A percentile compares a stretch with the other conserved stretches of the same genome.
These are phyloP conservation scores for Burhinus bistriatus DNA, from an alignment of 2,113 vertebrate species.

Conservation along the genomic window DNA sequence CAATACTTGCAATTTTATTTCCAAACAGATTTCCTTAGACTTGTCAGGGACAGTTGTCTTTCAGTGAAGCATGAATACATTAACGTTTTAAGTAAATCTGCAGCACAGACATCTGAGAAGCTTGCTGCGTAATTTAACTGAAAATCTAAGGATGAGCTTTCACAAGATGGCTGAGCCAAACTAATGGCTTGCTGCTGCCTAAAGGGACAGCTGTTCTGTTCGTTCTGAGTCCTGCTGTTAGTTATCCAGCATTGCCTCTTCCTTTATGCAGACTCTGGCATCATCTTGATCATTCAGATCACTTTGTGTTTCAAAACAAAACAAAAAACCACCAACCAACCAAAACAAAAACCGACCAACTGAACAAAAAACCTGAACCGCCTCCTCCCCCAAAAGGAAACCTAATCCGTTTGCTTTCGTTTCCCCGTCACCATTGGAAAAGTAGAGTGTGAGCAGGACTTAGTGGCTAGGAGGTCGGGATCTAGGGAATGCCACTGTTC, in stretches of 20 bases:
- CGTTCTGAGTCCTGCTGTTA: neutral
- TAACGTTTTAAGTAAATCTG: conserved; percentile 42
- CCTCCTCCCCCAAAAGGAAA: neutral
- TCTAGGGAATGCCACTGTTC: neutral
- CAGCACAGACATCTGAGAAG: conserved; percentile 21
- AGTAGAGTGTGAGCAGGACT: neutral
- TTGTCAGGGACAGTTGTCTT: conserved; percentile 27
- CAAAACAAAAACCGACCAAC: neutral
- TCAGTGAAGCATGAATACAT: conserved; percentile 8
- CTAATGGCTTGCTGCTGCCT: conserved; percentile 45
- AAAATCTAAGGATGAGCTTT: conserved; percentile 36
- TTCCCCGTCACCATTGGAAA: neutral
- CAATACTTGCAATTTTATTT: neutral
- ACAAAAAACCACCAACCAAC: neutral
- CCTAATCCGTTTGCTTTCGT: neutral
- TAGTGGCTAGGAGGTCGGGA: neutral
- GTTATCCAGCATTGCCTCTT: neutral
- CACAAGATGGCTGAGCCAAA: conserved; percentile 50
- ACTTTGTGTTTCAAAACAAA: neutral
- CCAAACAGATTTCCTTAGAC: neutral
- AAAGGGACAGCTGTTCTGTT: conserved; percentile 29
- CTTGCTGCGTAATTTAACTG: conserved; percentile 12
- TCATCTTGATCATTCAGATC: neutral
- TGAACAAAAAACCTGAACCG: rapidly evolving
- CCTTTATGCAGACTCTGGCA: neutral